Base-by-base conservation (phyloP, 2,797 vertebrate species). In the Gastrophryne carolinensis region DNA sequence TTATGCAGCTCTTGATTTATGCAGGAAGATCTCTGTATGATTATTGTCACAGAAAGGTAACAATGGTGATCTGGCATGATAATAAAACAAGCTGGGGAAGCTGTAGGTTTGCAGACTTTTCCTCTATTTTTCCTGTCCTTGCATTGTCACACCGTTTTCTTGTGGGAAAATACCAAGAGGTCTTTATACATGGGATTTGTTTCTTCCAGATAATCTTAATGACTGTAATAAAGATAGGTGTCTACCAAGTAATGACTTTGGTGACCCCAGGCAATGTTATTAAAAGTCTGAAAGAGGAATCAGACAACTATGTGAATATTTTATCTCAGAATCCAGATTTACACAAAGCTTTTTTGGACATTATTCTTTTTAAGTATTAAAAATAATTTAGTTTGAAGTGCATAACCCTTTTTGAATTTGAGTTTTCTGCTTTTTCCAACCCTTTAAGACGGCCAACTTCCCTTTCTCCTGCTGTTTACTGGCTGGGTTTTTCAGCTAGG, bases 51-150 rank as follows among this genome's bases (percentile, higher is more conserved):
- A 74, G 39, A 37, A 49, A 66, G 13, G 52, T 66, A 66, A 74
- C 61, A 74, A 74, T 66, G 47, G 50, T 17, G 37, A 52, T 65
- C 37, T 65, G 35, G 52, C 35, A 65, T 65, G 50, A 56, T 62
- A 49, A 35, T 49, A 39, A 57, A 41, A 37, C 52, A 58, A 57
- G 62, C 47, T 58, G 37, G 47, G 72, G 72, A 66, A 74, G 50
- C 23, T 56, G 41, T 17, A 64, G 32, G 26, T 32, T 39, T 39
- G 60, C 32, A 73, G 63, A 56, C 61, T 32, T 58, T 73, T 74
- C 72, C 72, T 74, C 8, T 74, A 74, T 66, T 66, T 74, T 74
- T 74, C 72, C 72, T 65, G 72, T 74, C 21, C 52, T 56, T 64
- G 49, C 61, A 24, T 1, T 10, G 35, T 56, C 26, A 56, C 23